A percentile compares a stretch with the other conserved stretches of the same genome.
Evolutionary conservation across 2,797 vertebrate genomes (phyloP).

Genomic region (Mormyrus proboscirostris): DNA sequence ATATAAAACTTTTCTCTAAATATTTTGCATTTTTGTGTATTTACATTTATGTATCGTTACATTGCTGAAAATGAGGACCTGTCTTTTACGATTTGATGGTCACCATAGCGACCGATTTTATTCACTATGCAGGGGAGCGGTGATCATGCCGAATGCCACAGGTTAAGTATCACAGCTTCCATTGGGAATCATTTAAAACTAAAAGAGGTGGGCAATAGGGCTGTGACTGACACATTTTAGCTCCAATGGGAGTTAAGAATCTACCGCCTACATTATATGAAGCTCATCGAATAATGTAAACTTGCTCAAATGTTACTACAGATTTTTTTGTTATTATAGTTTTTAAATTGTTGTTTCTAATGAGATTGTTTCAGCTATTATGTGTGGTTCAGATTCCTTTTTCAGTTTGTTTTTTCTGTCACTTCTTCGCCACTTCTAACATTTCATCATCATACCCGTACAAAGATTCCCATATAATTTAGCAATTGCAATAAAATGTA

Average conservation of each 20-base stretch:
- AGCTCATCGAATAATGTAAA: background rate
- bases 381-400: background rate
- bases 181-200: constrained; percentile 57
- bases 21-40: constrained; percentile 33
- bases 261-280: background rate
- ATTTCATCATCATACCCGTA: background rate
- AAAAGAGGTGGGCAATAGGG: constrained; percentile 40
- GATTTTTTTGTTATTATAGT: background rate
- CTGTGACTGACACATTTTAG: constrained; percentile 37
- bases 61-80: constrained; percentile 39
- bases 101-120: constrained; percentile 44
- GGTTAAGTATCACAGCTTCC: constrained; percentile 49
- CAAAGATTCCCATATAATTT: background rate
- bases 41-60: constrained; percentile 37
- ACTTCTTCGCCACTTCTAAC: background rate
- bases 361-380: background rate
- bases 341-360: background rate
- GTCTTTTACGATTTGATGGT: constrained; percentile 34
- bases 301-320: background rate
- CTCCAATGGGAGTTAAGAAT: constrained; percentile 47
- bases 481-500: background rate
- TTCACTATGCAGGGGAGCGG: constrained; percentile 48
- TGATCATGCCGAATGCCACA: constrained; percentile 50
- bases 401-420: background rate
- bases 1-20: background rate